A percentile compares a stretch with the other conserved stretches of the same genome.
phyloP scores from a whole-genome alignment of 2,888 invertebrate species.

The Notocelia uddmanniana region DNA sequence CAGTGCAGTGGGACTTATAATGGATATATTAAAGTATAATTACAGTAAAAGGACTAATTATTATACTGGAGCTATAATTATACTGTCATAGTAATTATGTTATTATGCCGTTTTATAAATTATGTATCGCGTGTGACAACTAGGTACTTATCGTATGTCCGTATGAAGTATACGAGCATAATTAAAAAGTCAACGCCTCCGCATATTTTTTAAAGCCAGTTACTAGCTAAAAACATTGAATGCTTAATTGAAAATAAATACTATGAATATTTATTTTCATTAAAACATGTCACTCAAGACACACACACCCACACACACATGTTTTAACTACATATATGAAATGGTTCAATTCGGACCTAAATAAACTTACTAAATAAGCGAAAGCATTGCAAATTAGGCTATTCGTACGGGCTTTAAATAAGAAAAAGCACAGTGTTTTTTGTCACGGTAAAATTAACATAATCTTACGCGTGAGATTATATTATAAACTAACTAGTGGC shows the following conservation, averaged over 20 bases:
- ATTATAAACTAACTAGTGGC: no score
- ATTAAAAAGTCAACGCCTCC: neutral
- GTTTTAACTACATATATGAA: no score
- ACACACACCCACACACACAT: no score
- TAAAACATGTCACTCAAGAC: neutral
- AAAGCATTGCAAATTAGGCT: no score
- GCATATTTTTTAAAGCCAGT: neutral
- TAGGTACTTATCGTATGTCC: neutral
- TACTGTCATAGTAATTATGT: conserved; percentile 18
- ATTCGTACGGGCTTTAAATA: no score
- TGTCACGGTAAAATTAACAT: no score
- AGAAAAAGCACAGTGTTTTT: no score
- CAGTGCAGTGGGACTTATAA: neutral
- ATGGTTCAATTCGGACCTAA: no score
- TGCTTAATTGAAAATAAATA: neutral
- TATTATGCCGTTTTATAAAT: conserved; percentile 13
- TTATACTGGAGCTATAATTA: neutral
- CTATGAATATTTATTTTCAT: no score
- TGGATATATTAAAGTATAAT: conserved; percentile 23
- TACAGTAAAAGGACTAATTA: conserved; percentile 12
- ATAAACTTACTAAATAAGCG: no score
- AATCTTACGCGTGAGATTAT: no score
- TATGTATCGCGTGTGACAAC: conserved; percentile 21
- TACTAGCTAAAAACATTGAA: neutral
- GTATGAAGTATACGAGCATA: conserved; percentile 3